These are phyloP conservation scores for Rhinophrynus dorsalis DNA, from an alignment of 2,797 vertebrate genomes.

Conservation along the genomic window DNA sequence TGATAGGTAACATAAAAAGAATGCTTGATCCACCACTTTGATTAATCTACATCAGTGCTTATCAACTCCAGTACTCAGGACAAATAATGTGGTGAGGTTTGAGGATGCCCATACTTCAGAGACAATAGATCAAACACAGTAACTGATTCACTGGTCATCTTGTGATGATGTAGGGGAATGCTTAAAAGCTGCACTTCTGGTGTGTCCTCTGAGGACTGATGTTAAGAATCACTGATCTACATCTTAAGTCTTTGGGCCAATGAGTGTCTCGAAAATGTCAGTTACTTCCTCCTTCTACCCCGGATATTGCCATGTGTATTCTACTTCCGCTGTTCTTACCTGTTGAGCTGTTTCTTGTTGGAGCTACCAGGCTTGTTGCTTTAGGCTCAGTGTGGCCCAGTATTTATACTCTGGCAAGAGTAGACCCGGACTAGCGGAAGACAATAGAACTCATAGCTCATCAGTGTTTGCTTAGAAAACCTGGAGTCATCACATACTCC, in stretches of 20 bases:
- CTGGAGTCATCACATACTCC: conserved; percentile 71
- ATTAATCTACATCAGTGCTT: too few relatives aligned
- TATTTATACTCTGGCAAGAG: conserved; percentile 94
- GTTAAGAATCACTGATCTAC: too few relatives aligned
- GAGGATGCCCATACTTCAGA: too few relatives aligned
- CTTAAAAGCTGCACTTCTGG: too few relatives aligned
- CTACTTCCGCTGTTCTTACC: conserved; percentile 74
- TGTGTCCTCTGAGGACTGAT: too few relatives aligned
- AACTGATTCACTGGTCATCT: too few relatives aligned
- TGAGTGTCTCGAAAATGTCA: neutral
- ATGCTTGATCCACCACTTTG: too few relatives aligned
- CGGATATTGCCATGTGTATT: neutral
- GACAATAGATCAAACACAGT: too few relatives aligned
- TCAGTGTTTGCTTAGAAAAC: conserved; percentile 72
- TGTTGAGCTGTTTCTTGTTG: conserved; percentile 78
- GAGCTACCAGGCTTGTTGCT: conserved; percentile 71
- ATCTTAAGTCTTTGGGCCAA: neutral
- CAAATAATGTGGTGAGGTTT: too few relatives aligned
- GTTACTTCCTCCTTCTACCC: neutral
- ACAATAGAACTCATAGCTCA: conserved; percentile 88
- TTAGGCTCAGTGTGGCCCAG: conserved; percentile 61
- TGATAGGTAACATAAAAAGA: too few relatives aligned
- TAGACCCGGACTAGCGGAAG: conserved; percentile 62
- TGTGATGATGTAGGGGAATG: too few relatives aligned
- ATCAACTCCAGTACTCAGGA: too few relatives aligned